These are phyloP conservation scores for Alectoris magna DNA, from an alignment of 2,797 vertebrate species.

Conservation along the genomic window DNA sequence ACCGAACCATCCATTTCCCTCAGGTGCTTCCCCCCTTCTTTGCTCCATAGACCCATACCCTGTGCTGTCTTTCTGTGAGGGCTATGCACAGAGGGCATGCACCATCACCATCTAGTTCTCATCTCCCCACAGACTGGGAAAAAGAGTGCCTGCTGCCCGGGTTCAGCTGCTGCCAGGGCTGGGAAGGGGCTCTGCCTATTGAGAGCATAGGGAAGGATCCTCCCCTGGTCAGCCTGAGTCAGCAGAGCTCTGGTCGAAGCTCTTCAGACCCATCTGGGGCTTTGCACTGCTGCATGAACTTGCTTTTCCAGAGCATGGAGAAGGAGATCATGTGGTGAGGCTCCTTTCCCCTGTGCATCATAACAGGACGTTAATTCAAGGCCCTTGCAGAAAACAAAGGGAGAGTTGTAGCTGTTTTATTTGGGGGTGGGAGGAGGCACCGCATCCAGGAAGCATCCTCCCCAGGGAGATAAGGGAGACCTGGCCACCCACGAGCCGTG, in stretches of 20 bases:
- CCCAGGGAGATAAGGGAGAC: not conserved
- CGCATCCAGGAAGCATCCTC: not conserved
- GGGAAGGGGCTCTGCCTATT: not conserved
- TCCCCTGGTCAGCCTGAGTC: not conserved
- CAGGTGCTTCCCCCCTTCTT: too few species aligned
- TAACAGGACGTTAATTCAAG: not conserved
- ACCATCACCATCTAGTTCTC: not conserved
- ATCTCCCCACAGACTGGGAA: not conserved
- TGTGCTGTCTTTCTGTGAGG: not conserved
- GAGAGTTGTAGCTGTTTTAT: not conserved
- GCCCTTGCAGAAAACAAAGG: not conserved
- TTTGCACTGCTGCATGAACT: not conserved
- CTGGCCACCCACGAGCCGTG: slow-evolving; percentile 32
- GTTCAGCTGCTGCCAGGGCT: not conserved
- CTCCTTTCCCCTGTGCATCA: not conserved
- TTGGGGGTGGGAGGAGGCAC: not conserved
- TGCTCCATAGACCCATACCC: accelerated
- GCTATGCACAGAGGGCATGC: accelerated
- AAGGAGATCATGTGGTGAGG: accelerated
- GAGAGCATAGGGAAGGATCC: not conserved
- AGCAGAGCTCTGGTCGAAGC: not conserved
- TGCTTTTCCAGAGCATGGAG: not conserved
- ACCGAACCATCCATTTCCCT: too few species aligned
- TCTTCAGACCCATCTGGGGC: not conserved
- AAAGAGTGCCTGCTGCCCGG: not conserved